These are phyloP conservation scores for Enteromius trimaculatus DNA, from an alignment of 2,797 vertebrate genomes.

Conservation along the genomic window DNA sequence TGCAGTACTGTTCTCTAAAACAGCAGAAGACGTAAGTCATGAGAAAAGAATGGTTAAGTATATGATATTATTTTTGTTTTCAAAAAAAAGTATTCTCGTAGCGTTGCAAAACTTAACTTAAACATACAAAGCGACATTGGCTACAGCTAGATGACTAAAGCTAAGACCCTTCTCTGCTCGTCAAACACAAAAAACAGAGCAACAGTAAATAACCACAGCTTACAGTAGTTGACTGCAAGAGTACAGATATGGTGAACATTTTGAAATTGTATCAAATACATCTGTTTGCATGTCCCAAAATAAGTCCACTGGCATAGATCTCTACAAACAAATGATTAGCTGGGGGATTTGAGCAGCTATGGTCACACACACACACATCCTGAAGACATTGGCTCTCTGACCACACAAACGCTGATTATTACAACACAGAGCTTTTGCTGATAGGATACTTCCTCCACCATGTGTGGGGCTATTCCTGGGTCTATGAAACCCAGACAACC, in stretches of 20 bases:
- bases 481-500: slow-evolving; percentile 22
- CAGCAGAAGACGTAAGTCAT: too few relatives aligned
- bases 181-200: not conserved
- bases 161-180: not conserved
- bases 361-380: slow-evolving; percentile 7
- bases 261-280: not conserved
- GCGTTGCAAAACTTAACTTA: not conserved
- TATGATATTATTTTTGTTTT: too few relatives aligned
- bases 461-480: slow-evolving; percentile 33
- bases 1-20: too few relatives aligned
- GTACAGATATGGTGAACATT: not conserved
- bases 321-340: not conserved
- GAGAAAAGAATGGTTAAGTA: too few relatives aligned
- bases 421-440: slow-evolving; percentile 34
- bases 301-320: not conserved
- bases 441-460: slow-evolving; percentile 29
- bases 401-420: slow-evolving; percentile 44
- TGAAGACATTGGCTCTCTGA: slow-evolving; percentile 19
- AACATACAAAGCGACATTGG: not conserved
- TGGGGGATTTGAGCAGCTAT: slow-evolving; percentile 9
- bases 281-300: not conserved
- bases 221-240: not conserved
- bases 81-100: too few relatives aligned
- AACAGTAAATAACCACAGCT: not conserved
- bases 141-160: not conserved